Evolutionary conservation across 2,888 invertebrate species (phyloP), one percentile per base, ranked within the genome.

Genomic region (Andrena praecox): DNA sequence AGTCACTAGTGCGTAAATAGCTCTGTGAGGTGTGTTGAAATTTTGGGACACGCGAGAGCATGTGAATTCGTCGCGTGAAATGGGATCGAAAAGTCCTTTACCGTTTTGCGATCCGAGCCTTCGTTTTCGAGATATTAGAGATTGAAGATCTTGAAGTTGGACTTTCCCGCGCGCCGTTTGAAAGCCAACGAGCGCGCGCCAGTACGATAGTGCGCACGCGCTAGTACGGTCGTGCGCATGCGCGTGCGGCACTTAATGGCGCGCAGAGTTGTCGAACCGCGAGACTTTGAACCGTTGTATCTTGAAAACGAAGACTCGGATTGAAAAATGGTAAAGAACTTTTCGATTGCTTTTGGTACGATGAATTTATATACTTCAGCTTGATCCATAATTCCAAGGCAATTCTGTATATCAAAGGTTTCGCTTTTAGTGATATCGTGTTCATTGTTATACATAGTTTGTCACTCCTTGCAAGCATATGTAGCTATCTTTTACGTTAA

Each of bases 391-490:
- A 16, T 33, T 59, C 31, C 42, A 27, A 27, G 56, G 24, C 56
- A 56, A 24, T 27, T 56, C 56, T 56, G 10, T 56, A 20, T 69
- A 69, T 35, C 33, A n/a, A 35, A 80, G 31, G 63, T 70, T 76
- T 75, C 31, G 68, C 68, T 67, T 77, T 66, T 77, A 67, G 84
- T 82, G 88, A 81, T 59, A 87, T 88, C 87, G 88, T 87, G 86
- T 87, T 88, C 87, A 78, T 85, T 78, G 78, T 80, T 85, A 69
- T 42, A 42, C 16, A 42, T 87, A 68, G 77, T 72, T 42, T 52
- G 29, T 73, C 52, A n/a, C 54, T 50, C 29, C 35, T 59, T 77
- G 60, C 50, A 66, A 62, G 35, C 12, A 12, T 16, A 31, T 48
- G 33, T 48, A 35, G 33, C 59, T 31, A 33, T 48, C 24, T 64